Evolutionary conservation across 2,113 vertebrate genomes (phyloP).

Genomic region (Pristiophorus japonicus): DNA sequence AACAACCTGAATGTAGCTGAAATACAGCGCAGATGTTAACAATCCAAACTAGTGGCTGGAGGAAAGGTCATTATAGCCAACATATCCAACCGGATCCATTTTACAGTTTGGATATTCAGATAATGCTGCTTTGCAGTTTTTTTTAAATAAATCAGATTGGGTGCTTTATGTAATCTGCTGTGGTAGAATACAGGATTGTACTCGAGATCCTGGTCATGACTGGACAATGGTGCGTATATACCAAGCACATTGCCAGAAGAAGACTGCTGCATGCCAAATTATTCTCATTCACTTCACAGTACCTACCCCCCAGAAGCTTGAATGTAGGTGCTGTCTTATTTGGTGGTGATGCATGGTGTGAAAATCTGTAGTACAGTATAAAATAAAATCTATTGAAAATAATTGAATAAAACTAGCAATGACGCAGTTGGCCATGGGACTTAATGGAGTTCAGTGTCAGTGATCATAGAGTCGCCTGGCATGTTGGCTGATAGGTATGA

Average conservation of each 20-base stretch:
- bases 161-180: neutral
- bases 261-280: neutral
- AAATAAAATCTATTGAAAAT: neutral
- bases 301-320: neutral
- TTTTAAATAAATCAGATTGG: neutral
- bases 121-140: neutral
- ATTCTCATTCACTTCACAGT: neutral
- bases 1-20: neutral
- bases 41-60: neutral
- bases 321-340: neutral
- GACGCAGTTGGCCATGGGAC: neutral
- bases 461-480: neutral
- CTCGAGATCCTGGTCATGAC: neutral
- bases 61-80: no score
- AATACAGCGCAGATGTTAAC: neutral
- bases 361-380: no score
- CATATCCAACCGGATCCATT: no score
- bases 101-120: neutral
- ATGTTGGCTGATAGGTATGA: neutral
- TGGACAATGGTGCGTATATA: neutral
- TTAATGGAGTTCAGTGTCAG: neutral
- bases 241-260: neutral
- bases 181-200: neutral
- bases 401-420: neutral
- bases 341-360: neutral